phyloP scores from a whole-genome alignment of 2,113 vertebrate genomes.

The Anser cygnoides region DNA sequence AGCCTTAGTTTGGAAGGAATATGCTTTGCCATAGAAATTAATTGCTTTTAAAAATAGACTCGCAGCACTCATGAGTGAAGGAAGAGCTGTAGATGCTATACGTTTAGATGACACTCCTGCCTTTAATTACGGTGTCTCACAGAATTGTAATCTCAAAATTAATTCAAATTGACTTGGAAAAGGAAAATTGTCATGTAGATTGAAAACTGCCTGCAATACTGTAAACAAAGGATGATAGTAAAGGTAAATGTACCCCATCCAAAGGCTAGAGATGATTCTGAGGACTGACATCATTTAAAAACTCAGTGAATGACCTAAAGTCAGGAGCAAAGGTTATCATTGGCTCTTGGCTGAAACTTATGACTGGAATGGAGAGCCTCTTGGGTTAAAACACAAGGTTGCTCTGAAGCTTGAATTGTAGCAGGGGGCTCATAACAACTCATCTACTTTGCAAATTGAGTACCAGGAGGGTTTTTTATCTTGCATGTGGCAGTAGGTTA shows the following conservation, averaged over 20 bases:
- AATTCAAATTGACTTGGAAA: conserved; percentile 40
- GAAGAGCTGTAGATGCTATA: conserved; percentile 19
- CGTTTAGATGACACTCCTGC: conserved; percentile 1
- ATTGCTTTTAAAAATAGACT: conserved; percentile 39
- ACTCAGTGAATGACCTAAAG: neutral
- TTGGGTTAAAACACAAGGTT: neutral
- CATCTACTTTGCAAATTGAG: neutral
- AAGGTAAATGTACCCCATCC: neutral
- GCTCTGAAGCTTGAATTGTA: neutral
- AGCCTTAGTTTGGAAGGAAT: neutral
- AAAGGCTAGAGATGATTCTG: neutral
- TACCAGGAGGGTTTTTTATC: neutral
- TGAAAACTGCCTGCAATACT: conserved; percentile 13
- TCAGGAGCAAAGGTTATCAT: neutral
- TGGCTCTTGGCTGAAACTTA: neutral
- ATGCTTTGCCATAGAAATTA: conserved; percentile 4
- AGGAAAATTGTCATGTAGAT: neutral
- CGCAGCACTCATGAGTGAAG: neutral
- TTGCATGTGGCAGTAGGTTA: neutral
- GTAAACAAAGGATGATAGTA: neutral
- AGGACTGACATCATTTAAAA: neutral
- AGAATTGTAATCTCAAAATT: conserved; percentile 51
- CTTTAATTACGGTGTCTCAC: neutral
- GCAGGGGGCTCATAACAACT: neutral
- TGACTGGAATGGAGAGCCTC: neutral